These are phyloP conservation scores for Amyelois transitella DNA, from an alignment of 1,140 invertebrate genomes.

Conservation along the genomic window DNA sequence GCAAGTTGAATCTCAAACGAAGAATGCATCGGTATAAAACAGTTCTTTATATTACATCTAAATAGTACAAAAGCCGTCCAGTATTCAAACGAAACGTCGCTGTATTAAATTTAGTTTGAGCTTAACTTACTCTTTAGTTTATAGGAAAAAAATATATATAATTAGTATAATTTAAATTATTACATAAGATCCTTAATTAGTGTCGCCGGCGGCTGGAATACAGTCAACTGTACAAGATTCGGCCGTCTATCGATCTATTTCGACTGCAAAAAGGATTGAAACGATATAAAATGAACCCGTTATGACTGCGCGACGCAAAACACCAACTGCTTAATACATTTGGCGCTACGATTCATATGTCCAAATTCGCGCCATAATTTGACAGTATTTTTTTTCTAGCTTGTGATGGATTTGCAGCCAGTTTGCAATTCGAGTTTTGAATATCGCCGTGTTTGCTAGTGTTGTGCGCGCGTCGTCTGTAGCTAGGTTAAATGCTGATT, in stretches of 20 bases:
- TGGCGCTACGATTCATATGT: not conserved
- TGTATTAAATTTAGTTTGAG: conserved; percentile 66
- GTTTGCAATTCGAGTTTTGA: not conserved
- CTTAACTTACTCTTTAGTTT: conserved; percentile 68
- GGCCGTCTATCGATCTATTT: conserved; percentile 14
- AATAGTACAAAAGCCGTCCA: conserved; percentile 56
- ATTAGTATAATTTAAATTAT: conserved; percentile 74
- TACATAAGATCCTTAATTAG: conserved; percentile 59
- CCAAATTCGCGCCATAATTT: not conserved
- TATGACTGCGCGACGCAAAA: conserved; percentile 14
- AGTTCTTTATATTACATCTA: conserved; percentile 57
- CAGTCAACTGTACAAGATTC: conserved; percentile 12
- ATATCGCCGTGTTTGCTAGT: not conserved
- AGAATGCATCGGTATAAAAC: conserved; percentile 50
- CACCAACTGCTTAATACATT: conserved; percentile 3
- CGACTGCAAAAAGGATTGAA: conserved; percentile 48
- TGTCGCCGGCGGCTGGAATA: conserved; percentile 22
- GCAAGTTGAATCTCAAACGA: conserved; percentile 55
- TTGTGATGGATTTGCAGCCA: not conserved
- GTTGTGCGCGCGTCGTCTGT: conserved; percentile 17
- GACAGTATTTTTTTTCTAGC: not conserved
- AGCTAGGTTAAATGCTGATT: conserved; percentile 40
- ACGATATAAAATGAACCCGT: conserved; percentile 44
- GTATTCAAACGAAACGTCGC: conserved; percentile 31
- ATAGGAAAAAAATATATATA: conserved; percentile 67